Evolutionary conservation across 2,888 invertebrate genomes (phyloP).

Genomic region (Molorchus minor): DNA sequence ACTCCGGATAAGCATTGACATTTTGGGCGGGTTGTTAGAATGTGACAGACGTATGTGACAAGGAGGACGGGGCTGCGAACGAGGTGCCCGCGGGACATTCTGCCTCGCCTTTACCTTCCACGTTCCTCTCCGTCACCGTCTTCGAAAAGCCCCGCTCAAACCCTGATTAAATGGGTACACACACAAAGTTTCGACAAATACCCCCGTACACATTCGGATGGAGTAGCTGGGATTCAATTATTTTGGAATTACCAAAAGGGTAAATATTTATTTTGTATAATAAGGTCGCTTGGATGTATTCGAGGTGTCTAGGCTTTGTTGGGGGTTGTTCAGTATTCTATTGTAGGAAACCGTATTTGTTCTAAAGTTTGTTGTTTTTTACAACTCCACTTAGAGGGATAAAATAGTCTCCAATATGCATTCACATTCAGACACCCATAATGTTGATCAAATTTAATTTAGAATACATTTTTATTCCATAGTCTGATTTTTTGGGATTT

Average conservation of each 20-base stretch:
- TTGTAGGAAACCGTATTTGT: too few species aligned
- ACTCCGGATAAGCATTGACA: constrained; percentile 57
- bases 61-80: constrained; percentile 31
- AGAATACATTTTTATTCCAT: too few species aligned
- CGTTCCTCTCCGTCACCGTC: constrained; percentile 2
- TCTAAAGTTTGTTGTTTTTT: too few species aligned
- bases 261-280: constrained; percentile 17
- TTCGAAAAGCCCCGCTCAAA: constrained; percentile 16
- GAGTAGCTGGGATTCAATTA: constrained; percentile 15
- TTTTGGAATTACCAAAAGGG: constrained; percentile 18
- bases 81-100: constrained; percentile 46
- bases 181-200: constrained; percentile 17
- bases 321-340: too few species aligned
- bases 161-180: constrained; percentile 26
- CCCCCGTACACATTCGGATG: constrained; percentile 5
- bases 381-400: too few species aligned
- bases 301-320: too few species aligned
- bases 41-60: constrained; percentile 51
- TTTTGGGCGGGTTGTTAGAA: constrained; percentile 57
- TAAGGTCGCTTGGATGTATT: constrained; percentile 1
- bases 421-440: too few species aligned
- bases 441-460: too few species aligned
- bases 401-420: too few species aligned
- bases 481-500: too few species aligned
- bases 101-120: constrained; percentile 34